These are phyloP conservation scores for Callorhinus ursinus DNA, from an alignment of 2,113 vertebrate species.

Conservation along the genomic window DNA sequence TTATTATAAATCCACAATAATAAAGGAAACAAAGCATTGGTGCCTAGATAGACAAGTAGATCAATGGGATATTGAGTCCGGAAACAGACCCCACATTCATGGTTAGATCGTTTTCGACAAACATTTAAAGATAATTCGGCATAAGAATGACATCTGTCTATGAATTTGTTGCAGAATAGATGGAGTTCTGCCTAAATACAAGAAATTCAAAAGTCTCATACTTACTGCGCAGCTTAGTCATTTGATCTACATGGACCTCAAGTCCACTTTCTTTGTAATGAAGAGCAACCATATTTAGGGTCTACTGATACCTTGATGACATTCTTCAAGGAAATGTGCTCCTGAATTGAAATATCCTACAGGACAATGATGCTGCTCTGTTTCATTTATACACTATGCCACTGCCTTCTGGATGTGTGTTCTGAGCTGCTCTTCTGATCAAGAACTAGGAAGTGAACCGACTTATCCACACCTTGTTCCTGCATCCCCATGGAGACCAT, in stretches of 20 bases:
- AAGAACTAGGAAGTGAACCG: slow-evolving; percentile 13
- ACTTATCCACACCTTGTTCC: slow-evolving; percentile 64
- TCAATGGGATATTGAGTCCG: background rate
- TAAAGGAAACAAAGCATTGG: background rate
- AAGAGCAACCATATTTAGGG: background rate
- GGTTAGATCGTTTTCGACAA: background rate
- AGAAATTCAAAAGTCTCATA: background rate
- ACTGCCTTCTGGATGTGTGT: background rate
- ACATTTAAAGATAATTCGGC: background rate
- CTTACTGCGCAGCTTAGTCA: background rate
- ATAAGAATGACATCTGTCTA: background rate
- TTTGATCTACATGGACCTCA: background rate
- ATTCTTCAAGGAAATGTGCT: background rate
- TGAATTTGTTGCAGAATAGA: background rate
- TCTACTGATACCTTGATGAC: background rate
- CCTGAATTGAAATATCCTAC: background rate
- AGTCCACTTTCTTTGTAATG: background rate
- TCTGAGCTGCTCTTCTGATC: background rate
- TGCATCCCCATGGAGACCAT: background rate
- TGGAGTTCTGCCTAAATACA: background rate
- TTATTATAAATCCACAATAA: background rate
- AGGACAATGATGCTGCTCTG: background rate
- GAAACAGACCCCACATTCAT: background rate
- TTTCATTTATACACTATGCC: background rate
- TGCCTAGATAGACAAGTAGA: background rate